Conservation (phyloP, 2,888 invertebrate genomes). For the Apomyelois bistriatella region DNA sequence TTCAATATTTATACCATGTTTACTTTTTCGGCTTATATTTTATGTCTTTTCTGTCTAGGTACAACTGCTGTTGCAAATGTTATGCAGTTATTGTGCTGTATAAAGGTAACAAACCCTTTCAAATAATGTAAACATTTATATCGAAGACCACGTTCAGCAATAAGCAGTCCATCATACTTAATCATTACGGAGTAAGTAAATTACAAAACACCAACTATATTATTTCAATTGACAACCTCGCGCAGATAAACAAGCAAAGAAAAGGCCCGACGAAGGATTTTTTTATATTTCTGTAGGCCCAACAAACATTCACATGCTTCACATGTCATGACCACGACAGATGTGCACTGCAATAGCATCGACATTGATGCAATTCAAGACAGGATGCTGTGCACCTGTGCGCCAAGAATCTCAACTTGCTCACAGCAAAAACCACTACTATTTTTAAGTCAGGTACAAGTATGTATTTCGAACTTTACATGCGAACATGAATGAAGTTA, state of each 20-base stretch:
- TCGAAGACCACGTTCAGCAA: too few species aligned
- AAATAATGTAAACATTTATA: too few species aligned
- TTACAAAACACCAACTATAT: too few species aligned
- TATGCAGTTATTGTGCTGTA: too few species aligned
- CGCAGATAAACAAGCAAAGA: constrained; percentile 20
- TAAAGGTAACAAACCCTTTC: too few species aligned
- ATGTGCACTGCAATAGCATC: constrained; percentile 61
- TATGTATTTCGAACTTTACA: constrained; percentile 8
- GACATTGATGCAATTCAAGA: constrained; percentile 42
- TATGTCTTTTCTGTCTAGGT: too few species aligned
- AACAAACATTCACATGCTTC: neutral
- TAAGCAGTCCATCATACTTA: too few species aligned
- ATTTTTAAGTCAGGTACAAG: constrained; percentile 19
- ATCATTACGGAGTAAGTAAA: too few species aligned
- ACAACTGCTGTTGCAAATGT: too few species aligned
- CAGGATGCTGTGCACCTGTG: constrained; percentile 75
- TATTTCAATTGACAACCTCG: constrained; percentile 12
- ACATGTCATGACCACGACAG: constrained; percentile 37
- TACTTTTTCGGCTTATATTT: neutral
- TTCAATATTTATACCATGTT: neutral
- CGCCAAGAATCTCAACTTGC: constrained; percentile 45
- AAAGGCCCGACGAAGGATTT: neutral
- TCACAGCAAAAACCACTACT: constrained; percentile 52
- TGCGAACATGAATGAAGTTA: constrained; percentile 13
- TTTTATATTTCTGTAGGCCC: too few species aligned